Percentiles rank a stretch among this genome's conserved stretches.
These are phyloP conservation scores for Drosophila lutescens DNA, from an alignment of 2,888 invertebrate genomes.

Conservation along the genomic window DNA sequence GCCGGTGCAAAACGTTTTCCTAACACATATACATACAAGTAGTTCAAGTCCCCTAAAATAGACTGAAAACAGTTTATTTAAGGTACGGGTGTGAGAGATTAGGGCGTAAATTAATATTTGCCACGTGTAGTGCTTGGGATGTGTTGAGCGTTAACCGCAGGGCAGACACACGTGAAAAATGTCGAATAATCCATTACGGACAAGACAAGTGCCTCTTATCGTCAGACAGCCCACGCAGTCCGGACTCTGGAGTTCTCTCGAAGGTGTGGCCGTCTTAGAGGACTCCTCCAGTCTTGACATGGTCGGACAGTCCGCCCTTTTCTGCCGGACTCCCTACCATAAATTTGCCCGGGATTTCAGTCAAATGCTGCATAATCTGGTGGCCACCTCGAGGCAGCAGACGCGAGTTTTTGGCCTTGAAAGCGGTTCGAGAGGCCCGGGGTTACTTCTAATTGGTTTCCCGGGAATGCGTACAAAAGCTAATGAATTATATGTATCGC, in stretches of 20 bases:
- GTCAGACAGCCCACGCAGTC: conserved; percentile 30
- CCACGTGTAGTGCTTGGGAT: conserved; percentile 60
- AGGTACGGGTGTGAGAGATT: not conserved
- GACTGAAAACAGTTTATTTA: conserved; percentile 11
- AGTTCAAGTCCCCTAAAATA: conserved; percentile 10
- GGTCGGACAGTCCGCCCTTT: conserved; percentile 8
- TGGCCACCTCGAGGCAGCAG: conserved; percentile 8
- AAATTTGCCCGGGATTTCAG: conserved; percentile 28
- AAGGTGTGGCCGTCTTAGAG: conserved; percentile 4
- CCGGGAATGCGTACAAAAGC: conserved; percentile 1
- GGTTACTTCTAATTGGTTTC: conserved; percentile 27
- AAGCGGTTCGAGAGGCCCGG: conserved; percentile 5
- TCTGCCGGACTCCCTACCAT: conserved; percentile 3
- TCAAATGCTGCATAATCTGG: conserved; percentile 36
- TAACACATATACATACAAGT: not conserved
- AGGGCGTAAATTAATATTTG: conserved; percentile 68
- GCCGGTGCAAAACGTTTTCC: not conserved
- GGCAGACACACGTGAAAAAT: conserved; percentile 62
- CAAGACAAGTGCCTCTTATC: conserved; percentile 47
- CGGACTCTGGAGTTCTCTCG: not conserved
- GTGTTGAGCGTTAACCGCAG: conserved; percentile 50
- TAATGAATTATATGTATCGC: conserved; percentile 17
- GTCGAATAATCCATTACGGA: conserved; percentile 64
- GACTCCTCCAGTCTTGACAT: conserved; percentile 29
- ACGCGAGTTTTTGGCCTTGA: conserved; percentile 11